These are phyloP conservation scores for Polydrusus cervinus DNA, from an alignment of 2,888 invertebrate genomes.

Conservation along the genomic window DNA sequence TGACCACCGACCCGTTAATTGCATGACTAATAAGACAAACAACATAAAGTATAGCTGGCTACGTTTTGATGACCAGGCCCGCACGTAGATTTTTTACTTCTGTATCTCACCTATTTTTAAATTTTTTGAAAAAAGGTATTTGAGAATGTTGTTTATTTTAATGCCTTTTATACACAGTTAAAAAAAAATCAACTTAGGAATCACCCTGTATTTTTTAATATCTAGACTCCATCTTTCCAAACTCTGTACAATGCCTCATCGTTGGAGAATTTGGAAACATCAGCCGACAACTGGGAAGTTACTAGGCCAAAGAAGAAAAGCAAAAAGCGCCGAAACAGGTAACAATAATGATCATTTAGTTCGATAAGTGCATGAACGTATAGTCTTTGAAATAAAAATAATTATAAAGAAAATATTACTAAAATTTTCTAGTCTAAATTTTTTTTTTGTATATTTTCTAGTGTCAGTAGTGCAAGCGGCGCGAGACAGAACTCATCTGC, in stretches of 20 bases:
- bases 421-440: not conserved
- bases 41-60: no score
- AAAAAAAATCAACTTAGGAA: no score
- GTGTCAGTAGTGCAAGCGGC: conserved; percentile 69
- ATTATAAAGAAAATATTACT: not conserved
- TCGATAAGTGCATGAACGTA: no score
- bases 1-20: no score
- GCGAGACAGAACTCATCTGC: conserved; percentile 46
- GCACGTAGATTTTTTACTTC: no score
- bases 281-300: conserved; percentile 87
- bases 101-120: no score
- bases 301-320: conserved; percentile 88
- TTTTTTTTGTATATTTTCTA: conserved; percentile 27
- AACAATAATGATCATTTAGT: not conserved
- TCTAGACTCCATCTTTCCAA: conserved; percentile 60
- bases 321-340: conserved; percentile 77
- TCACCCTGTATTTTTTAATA: not conserved
- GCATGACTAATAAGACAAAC: no score
- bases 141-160: no score
- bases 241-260: conserved; percentile 67
- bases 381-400: no score
- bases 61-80: no score
- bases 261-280: conserved; percentile 72
- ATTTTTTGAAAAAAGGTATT: no score
- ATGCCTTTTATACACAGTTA: no score